These are phyloP conservation scores for Sycophaga agraensis DNA, from an alignment of 1,140 invertebrate species.

Conservation along the genomic window DNA sequence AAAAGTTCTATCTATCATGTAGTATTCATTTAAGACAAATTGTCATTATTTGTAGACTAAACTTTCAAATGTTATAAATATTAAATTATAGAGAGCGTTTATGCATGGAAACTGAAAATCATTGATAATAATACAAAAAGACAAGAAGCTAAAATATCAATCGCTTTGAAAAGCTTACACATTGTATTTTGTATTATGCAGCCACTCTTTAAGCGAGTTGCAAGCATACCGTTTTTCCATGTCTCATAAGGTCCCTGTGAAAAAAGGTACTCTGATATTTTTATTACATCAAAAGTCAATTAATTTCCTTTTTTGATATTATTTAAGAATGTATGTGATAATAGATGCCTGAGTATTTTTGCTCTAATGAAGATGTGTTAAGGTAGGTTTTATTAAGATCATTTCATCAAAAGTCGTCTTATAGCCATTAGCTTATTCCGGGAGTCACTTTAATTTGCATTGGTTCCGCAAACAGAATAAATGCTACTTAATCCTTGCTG, in stretches of 20 bases:
- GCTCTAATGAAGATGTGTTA: neutral
- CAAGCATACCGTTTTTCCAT: too few relatives aligned
- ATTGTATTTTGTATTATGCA: too few relatives aligned
- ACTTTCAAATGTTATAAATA: slow-evolving; percentile 11
- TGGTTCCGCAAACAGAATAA: too few relatives aligned
- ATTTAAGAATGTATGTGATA: slow-evolving; percentile 15
- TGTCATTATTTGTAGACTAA: neutral
- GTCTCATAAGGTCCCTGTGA: neutral
- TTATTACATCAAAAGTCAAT: neutral
- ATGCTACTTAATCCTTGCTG: too few relatives aligned
- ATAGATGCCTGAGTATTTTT: slow-evolving; percentile 14
- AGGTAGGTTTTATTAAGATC: slow-evolving; percentile 24
- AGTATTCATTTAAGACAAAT: neutral
- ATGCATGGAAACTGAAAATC: too few relatives aligned
- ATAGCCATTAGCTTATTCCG: slow-evolving; percentile 8
- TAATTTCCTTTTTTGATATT: neutral
- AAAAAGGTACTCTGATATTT: neutral
- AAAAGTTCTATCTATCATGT: neutral
- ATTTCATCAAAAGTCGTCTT: neutral
- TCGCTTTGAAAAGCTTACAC: too few relatives aligned
- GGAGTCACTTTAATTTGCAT: too few relatives aligned
- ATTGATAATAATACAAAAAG: neutral
- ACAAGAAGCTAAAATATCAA: too few relatives aligned
- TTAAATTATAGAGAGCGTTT: neutral
- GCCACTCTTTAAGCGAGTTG: too few relatives aligned